phyloP scores from a whole-genome alignment of 2,113 vertebrate genomes.

The Nothoprocta perdicaria region DNA sequence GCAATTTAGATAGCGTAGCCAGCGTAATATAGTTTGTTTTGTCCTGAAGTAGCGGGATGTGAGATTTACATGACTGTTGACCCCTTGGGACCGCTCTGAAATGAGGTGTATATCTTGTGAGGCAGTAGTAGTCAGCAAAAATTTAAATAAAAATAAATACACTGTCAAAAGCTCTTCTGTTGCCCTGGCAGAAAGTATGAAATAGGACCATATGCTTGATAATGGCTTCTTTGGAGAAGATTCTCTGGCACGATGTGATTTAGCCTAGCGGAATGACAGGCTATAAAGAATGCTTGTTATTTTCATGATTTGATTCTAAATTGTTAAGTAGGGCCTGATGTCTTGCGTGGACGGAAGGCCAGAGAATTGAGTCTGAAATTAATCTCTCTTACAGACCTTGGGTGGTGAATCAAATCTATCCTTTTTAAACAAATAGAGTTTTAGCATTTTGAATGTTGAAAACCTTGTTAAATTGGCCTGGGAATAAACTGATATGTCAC shows the following conservation, averaged over 20 bases:
- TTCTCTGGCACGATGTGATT: neutral
- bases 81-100: neutral
- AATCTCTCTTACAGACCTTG: neutral
- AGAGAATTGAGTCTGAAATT: neutral
- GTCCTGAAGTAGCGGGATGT: neutral
- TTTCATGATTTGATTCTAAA: neutral
- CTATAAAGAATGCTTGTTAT: neutral
- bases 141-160: neutral
- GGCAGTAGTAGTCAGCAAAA: neutral
- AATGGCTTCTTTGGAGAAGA: neutral
- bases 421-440: neutral
- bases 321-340: neutral
- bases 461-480: neutral
- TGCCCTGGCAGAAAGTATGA: neutral
- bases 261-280: neutral
- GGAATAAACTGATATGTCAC: neutral
- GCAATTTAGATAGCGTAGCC: neutral
- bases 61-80: neutral
- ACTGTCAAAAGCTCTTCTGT: neutral
- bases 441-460: neutral
- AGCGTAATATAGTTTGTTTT: neutral
- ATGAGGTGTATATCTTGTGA: neutral
- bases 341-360: neutral
- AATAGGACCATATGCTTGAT: neutral
- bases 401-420: neutral